Evolutionary conservation across 1,140 invertebrate species (phyloP), one percentile per base, ranked within the genome.

Genomic region (Eulimnadia texana): DNA sequence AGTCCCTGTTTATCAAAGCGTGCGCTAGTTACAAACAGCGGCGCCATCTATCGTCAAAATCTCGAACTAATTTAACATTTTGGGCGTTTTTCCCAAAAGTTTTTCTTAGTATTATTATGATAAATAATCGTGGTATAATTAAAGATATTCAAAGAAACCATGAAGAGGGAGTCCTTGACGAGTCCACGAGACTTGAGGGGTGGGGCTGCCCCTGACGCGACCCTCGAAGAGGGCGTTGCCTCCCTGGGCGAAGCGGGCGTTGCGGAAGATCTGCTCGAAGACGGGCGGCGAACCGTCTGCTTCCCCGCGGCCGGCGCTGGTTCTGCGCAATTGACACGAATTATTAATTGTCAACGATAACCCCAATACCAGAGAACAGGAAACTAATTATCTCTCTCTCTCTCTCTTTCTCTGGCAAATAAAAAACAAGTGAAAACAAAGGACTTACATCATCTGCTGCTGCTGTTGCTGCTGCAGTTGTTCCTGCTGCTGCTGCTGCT

Each of bases 211-310:
- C 64, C 82, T 82, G 6, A 94, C 82, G 64, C 85, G 82, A 19
- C 96, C 90, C 74, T 96, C 88, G 73, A 99, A 96, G 70, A 85
- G 78, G 24, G 90, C 91, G 73, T 92, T 88, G 28, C 90, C 88
- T 61, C 90, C 91, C 78, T 93, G 89, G 53, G 90, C 90, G 72
- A 95, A 93, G 68, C 90, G 82, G 58, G 90, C 89, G 77, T 93
- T 93, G 73, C 85, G 86, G 72, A 93, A 93, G 68, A 93, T 90
- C 74, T 91, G 86, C 70, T 92, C 89, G 73, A 93, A 95, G 63
- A 93, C 85, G 61, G 91, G 90, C 54, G 91, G 90, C 19, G 69
- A 69, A 27, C 69, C 69, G 50, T 66, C 66, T 42, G 33, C n/a
- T n/a, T n/a, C 33, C 33, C 33, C 33, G 33, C 62, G 28, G 25